A percentile compares a stretch with the other conserved stretches of the same genome.
Conservation (phyloP, 2,888 invertebrate species). For the Odontocerum albicorne region DNA sequence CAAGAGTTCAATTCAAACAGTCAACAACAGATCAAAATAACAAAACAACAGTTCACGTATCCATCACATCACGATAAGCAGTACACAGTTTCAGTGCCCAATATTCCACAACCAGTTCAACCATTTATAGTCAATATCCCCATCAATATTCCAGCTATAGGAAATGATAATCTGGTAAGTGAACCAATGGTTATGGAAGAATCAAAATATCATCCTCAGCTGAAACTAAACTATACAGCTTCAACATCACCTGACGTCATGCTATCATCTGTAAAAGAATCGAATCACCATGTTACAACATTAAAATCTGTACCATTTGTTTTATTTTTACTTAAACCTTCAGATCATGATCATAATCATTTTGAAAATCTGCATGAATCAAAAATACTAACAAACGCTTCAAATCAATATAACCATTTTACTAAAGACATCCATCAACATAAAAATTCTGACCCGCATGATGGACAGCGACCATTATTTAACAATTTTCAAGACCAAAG, state of each 20-base stretch:
- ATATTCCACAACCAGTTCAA: constrained; percentile 39
- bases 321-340: constrained; percentile 19
- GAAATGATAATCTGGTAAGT: constrained; percentile 53
- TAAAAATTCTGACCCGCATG: no score
- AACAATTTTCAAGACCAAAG: no score
- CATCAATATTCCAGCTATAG: constrained; percentile 41
- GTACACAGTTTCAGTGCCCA: constrained; percentile 42
- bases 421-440: neutral
- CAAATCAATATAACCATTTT: constrained; percentile 4
- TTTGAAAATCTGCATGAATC: no score
- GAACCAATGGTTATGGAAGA: constrained; percentile 38
- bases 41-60: constrained; percentile 43
- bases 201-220: neutral
- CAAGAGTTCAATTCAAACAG: constrained; percentile 22
- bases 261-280: neutral
- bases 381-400: constrained; percentile 42
- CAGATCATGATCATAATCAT: neutral
- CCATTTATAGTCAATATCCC: constrained; percentile 34
- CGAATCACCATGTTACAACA: constrained; percentile 5
- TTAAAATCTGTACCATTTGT: constrained; percentile 15
- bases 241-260: neutral
- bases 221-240: neutral
- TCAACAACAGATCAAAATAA: constrained; percentile 38
- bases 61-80: constrained; percentile 42
- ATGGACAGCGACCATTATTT: no score